Conservation (phyloP, 2,797 vertebrate genomes). For the Propithecus perrieri region DNA sequence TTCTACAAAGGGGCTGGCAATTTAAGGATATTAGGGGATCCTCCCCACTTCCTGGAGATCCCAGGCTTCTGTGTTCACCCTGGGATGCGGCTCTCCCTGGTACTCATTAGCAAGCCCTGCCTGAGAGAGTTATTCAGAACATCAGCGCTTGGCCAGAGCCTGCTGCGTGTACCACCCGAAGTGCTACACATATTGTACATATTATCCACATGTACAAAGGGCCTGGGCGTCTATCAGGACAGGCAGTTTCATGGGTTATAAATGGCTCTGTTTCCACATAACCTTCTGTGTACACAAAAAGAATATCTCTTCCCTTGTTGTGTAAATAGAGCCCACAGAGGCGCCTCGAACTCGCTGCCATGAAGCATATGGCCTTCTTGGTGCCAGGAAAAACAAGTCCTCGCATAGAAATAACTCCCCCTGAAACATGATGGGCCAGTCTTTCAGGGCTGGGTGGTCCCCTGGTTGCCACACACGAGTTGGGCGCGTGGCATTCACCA, state of each 20-base stretch:
- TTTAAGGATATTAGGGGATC: not conserved
- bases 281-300: conserved; percentile 39
- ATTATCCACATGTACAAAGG: conserved; percentile 67
- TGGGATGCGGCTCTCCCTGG: not conserved
- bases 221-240: conserved; percentile 67
- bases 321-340: conserved; percentile 32
- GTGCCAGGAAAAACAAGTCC: conserved; percentile 70
- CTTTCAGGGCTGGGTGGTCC: conserved; percentile 71
- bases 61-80: not conserved
- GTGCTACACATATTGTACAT: conserved; percentile 57
- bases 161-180: conserved; percentile 19
- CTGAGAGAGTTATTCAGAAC: conserved; percentile 56
- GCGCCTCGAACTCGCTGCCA: conserved; percentile 42
- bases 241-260: conserved; percentile 75
- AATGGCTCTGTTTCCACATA: conserved; percentile 70
- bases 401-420: not conserved
- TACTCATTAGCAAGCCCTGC: conserved; percentile 60
- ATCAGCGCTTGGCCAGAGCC: conserved; percentile 34
- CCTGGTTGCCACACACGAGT: conserved; percentile 9
- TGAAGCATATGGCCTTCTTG: conserved; percentile 1
- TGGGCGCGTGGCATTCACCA: not conserved
- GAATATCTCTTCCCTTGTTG: not conserved
- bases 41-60: not conserved
- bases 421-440: not conserved
- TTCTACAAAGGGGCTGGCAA: not conserved